Percentiles rank a stretch among this genome's conserved stretches.
phyloP scores from a whole-genome alignment of 2,888 invertebrate species.

The Norana najaformis region DNA sequence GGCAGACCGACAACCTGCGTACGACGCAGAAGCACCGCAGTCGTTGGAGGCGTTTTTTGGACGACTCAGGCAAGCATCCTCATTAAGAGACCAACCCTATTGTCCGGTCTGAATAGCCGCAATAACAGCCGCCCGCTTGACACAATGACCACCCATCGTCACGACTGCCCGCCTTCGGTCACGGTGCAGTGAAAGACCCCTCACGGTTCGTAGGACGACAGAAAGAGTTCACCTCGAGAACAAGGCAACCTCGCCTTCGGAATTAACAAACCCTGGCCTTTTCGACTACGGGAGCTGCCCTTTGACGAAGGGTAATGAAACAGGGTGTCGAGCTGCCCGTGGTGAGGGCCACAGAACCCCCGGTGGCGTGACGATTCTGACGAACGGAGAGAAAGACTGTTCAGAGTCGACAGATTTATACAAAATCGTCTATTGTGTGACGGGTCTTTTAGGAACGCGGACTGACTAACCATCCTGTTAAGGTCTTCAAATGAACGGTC shows the following conservation, averaged over 20 bases:
- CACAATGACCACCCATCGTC: neutral
- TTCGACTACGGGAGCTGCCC: neutral
- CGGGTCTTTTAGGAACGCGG: neutral
- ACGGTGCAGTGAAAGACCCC: neutral
- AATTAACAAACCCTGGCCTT: neutral
- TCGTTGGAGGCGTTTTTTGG: neutral
- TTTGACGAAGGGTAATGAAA: neutral
- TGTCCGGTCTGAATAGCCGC: slow-evolving; percentile 4
- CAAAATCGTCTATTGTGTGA: neutral
- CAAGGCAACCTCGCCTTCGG: neutral
- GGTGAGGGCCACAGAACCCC: neutral
- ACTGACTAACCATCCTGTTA: no score
- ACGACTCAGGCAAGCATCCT: neutral
- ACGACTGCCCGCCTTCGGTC: neutral
- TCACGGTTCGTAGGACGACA: slow-evolving; percentile 13
- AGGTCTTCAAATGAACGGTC: neutral
- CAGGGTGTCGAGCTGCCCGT: neutral
- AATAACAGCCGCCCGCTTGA: neutral
- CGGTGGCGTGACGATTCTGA: neutral
- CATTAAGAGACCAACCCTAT: neutral
- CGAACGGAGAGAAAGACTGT: neutral
- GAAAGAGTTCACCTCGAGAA: neutral
- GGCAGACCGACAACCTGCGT: neutral
- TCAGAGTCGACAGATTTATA: neutral
- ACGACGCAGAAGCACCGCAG: neutral